phyloP scores from a whole-genome alignment of 2,113 vertebrate genomes.

The Uria aalge region DNA sequence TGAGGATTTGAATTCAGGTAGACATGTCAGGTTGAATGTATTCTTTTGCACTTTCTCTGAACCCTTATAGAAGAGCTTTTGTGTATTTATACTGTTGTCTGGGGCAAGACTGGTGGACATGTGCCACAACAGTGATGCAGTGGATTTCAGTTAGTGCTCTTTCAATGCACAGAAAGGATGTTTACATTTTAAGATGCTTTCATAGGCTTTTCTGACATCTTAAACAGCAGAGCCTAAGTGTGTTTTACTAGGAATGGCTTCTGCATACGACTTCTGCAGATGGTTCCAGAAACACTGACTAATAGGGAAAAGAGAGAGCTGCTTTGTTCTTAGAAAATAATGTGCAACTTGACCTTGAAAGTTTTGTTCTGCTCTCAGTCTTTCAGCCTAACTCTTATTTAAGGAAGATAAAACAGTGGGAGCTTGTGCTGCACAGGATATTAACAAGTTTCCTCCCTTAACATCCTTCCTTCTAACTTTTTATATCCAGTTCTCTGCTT shows the following conservation, averaged over 20 bases:
- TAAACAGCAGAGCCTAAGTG: not conserved
- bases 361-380: not conserved
- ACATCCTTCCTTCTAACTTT: not conserved
- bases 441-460: not conserved
- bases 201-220: not conserved
- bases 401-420: not conserved
- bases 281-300: not conserved
- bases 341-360: not conserved
- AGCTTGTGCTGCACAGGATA: not conserved
- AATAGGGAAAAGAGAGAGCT: not conserved
- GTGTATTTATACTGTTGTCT: constrained; percentile 37
- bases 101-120: constrained; percentile 24
- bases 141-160: not conserved
- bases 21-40: not conserved
- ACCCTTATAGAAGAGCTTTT: constrained; percentile 42
- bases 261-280: not conserved
- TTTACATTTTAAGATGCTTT: not conserved
- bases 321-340: not conserved
- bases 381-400: not conserved
- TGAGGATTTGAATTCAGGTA: not conserved
- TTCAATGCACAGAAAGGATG: not conserved
- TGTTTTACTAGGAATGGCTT: not conserved
- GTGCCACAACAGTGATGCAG: constrained; percentile 33
- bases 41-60: constrained; percentile 48
- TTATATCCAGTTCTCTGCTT: not conserved